Evolutionary conservation across 1,140 invertebrate species (phyloP), one percentile per base, ranked within the genome.

Genomic region (Pectinophora gossypiella): DNA sequence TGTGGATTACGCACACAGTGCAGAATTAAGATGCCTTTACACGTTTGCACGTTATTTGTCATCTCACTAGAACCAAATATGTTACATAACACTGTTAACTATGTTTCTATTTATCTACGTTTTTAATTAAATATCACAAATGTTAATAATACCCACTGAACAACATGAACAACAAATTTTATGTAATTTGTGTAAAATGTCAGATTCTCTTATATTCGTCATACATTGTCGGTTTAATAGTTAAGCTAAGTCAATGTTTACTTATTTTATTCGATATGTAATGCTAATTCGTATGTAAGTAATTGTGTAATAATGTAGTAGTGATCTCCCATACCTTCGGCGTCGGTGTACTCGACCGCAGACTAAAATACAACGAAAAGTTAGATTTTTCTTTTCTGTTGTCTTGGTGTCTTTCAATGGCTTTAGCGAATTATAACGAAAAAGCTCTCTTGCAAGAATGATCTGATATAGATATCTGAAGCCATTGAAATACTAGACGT

Each of bases 171-270:
- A 32, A n/a, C 27, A 32, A 12, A 7, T 40, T 40, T 40, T 40
- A 15, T 13, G 3, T 40, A 12, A 40, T 15, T 16, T 6, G 12
- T 32, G 27, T 44, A 44, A 58, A 53, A 44, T 43, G 22, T 61
- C 49, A 20, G 47, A 60, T 52, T 61, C 51, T 64, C 50, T 68
- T 62, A 62, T 67, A 64, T 74, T 72, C 52, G 59, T 71, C 69
- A 74, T 72, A 76, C 71, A 68, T 64, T 72, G 69, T 85, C 76
- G 67, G 68, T 78, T 86, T 81, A 75, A 77, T 85, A 79, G 71
- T 74, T 86, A 83, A 84, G 78, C 78, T 85, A 87, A 85, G 81
- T 87, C 80, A 84, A 78, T 83, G 78, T 87, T 87, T 83, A 87
- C 74, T 84, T 83, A 78, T 85, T 83, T 82, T 83, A 82, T 82